Evolutionary conservation across 2,113 vertebrate species (phyloP), one percentile per base, ranked within the genome.

Genomic region (Aphyosemion australe): DNA sequence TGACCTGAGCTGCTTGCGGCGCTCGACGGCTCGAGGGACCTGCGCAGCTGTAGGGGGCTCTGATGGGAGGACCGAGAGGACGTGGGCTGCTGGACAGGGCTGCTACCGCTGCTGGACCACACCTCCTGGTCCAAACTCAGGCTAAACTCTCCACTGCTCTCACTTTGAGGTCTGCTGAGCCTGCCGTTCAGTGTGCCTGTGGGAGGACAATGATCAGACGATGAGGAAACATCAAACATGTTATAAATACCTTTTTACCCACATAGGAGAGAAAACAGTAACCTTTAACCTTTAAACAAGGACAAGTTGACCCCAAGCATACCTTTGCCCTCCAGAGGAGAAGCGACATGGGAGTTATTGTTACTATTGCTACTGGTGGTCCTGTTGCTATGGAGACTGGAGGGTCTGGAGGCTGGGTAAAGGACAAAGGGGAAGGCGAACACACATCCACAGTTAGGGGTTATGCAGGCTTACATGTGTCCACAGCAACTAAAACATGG

Each of bases 351-450:
- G 61, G 84, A 95, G 92, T 96, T 96, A 93, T 96, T 95, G 94
- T 96, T 96, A 94, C 94, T 96, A 95, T 96, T 96, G 91, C 93
- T 96, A 96, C 94, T 94, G 93, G 89, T 94, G 91, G 94, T 96
- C 93, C 94, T 95, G 94, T 94, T 94, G 94, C 96, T 97, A 95
- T 97, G 96, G 92, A 96, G 95, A 94, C 95, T 96, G 94, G 94
- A 83, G 92, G 95, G 95, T 94, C 96, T 95, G 84, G 95, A 94
- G 90, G 93, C 96, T 97, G 91, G 92, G 93, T 89, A 74, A 69
- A 64, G 71, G 67, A 84, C 6, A 49, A 80, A 55, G 85, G 74
- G 74, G 64, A 71, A 85, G 12, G 82, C 37, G 55, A 68, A 69
- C 20, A 79, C 45, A 65, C 8, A 76, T 50, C 74, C 53, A 79